Percentiles rank a stretch among this genome's conserved stretches.
These are phyloP conservation scores for Steinernema scapterisci DNA, from an alignment of 2,888 invertebrate species.

Conservation along the genomic window DNA sequence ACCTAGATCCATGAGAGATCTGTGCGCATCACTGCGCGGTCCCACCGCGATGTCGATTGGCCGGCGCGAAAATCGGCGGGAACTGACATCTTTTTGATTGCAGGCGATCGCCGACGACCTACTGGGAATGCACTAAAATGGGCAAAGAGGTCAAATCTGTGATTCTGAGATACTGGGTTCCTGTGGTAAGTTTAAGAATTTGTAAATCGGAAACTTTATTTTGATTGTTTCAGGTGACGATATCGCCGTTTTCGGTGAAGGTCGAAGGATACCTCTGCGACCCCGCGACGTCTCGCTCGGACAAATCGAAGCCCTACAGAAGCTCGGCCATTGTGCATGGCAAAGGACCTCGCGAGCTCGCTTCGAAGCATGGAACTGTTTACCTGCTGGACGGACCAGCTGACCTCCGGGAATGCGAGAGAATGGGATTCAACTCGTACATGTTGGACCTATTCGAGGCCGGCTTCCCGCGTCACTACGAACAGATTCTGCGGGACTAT, in stretches of 20 bases:
- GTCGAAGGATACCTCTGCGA: slow-evolving; percentile 3
- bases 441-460: not conserved
- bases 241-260: not conserved
- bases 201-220: no score
- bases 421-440: not conserved
- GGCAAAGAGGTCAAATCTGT: not conserved
- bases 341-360: not conserved
- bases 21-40: not conserved
- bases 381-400: slow-evolving; percentile 6
- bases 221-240: not conserved
- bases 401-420: not conserved
- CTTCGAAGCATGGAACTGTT: not conserved
- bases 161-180: not conserved
- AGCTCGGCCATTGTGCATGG: not conserved
- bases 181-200: not conserved
- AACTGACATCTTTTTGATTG: not conserved
- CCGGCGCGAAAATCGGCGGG: not conserved
- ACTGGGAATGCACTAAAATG: not conserved
- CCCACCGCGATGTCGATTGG: not conserved
- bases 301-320: not conserved
- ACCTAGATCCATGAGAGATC: not conserved
- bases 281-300: not conserved
- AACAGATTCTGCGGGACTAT: not conserved
- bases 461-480: slow-evolving; percentile 13
- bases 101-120: not conserved